Base-by-base conservation (phyloP, 2,888 invertebrate species). In the Mythimna lalbum region DNA sequence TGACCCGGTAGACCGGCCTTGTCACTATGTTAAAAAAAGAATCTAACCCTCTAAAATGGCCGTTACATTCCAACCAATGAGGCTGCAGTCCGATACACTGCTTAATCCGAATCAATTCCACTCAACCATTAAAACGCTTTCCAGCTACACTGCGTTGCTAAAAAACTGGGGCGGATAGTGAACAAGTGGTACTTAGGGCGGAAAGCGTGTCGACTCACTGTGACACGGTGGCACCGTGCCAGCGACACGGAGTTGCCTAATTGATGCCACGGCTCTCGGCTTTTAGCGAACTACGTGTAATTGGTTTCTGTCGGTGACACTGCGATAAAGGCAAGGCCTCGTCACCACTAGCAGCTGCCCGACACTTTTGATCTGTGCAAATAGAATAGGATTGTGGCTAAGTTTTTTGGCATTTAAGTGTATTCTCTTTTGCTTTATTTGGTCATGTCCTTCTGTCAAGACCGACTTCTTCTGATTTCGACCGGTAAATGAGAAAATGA, bases 271-370 rank as follows among this genome's bases (percentile, higher is more conserved):
- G 70, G 79, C 82, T 64, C 66, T 70, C 55, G 50, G 78, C 81
- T 81, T 81, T 82, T 84, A 81, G 76, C 67, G 82, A 83, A 83
- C 82, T 81, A 81, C 79, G 73, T 81, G 69, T 84, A 82, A 82
- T 82, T 82, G 84, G 76, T 81, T 71, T 84, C 82, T 82, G 82
- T 33, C 66, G 67, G 79, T 81, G 84, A 74, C 76, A 69, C 43
- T 65, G 56, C 59, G 56, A 71, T 64, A 69, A 67, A 74, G 69
- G 61, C 64, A 63, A 81, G 69, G 64, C 69, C 60, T 73, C 63
- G 60, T 68, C 84, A 63, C 56, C 62, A 50, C 63, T 27, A 57
- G 65, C 65, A 68, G 64, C 49, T 57, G 64, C 23, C 50, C 43
- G 36, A 60, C 66, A 64, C 55, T 63, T 74, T 52, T 66, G 36